Evolutionary conservation across 2,888 invertebrate genomes (phyloP).

Genomic region (Erebia epiphron): DNA sequence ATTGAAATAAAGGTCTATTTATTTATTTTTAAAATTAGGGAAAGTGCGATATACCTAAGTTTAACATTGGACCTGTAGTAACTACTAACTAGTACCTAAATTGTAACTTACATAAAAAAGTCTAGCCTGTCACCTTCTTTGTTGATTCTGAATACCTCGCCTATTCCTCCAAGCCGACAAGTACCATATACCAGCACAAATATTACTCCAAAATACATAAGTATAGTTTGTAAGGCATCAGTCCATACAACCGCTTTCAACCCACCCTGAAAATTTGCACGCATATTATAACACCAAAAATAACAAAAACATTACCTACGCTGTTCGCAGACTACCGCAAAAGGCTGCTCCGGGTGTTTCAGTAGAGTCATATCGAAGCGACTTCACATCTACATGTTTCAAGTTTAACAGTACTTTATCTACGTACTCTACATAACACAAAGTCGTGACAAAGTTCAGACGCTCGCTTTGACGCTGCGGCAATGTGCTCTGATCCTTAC

Average conservation of each 20-base stretch:
- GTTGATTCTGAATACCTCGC: constrained; percentile 84
- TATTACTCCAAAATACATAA: constrained; percentile 88
- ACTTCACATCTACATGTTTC: too few species aligned
- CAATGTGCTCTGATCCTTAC: too few species aligned
- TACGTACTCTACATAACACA: too few species aligned
- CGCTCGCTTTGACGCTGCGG: too few species aligned
- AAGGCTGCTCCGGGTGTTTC: too few species aligned
- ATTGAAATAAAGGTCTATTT: too few species aligned
- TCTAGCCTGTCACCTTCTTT: constrained; percentile 85
- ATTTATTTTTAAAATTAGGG: too few species aligned
- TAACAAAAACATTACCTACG: not conserved
- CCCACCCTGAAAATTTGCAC: constrained; percentile 84
- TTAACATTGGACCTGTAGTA: not conserved
- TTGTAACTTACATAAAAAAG: constrained; percentile 85
- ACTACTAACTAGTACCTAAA: not conserved
- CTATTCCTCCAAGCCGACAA: constrained; percentile 84
- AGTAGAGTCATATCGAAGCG: too few species aligned
- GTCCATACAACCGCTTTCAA: constrained; percentile 92
- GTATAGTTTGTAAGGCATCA: constrained; percentile 88
- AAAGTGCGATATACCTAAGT: too few species aligned
- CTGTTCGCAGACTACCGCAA: too few species aligned
- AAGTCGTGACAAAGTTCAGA: too few species aligned
- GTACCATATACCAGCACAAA: constrained; percentile 87
- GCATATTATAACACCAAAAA: not conserved
- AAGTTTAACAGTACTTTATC: too few species aligned